phyloP scores from a whole-genome alignment of 2,113 vertebrate species.

The Benitochromis conjunctus region DNA sequence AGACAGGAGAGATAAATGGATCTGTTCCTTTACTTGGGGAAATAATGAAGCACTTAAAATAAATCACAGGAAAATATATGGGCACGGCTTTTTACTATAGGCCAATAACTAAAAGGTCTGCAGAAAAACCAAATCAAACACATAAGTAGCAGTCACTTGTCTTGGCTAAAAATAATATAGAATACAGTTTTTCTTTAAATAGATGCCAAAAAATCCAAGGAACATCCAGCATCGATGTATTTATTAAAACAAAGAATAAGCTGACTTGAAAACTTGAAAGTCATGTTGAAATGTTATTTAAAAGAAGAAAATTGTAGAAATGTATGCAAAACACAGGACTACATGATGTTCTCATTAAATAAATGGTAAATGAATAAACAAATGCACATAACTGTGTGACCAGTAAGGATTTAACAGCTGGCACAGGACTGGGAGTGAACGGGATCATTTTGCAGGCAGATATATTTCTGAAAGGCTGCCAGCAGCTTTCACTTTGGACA shows the following conservation, averaged over 20 bases:
- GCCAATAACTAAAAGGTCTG: constrained; percentile 11
- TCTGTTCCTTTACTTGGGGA: constrained; percentile 5
- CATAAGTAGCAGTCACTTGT: neutral
- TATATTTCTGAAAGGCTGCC: neutral
- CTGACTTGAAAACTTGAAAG: neutral
- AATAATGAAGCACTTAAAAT: constrained; percentile 30
- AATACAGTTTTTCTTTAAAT: neutral
- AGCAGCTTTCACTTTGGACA: neutral
- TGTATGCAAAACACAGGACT: neutral
- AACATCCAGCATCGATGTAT: neutral
- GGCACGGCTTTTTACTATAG: neutral
- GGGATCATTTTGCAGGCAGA: neutral
- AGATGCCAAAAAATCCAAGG: neutral
- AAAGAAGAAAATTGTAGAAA: neutral
- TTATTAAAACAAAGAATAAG: neutral
- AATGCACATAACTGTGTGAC: neutral
- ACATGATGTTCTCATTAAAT: neutral
- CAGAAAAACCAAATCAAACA: neutral
- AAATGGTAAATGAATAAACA: neutral
- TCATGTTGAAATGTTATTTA: neutral
- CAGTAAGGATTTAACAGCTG: neutral
- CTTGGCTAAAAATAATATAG: neutral
- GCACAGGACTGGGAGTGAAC: neutral
- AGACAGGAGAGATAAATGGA: constrained; percentile 17
- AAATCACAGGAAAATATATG: constrained; percentile 32